These are phyloP conservation scores for Cosmia trapezina DNA, from an alignment of 2,888 invertebrate species.

Conservation along the genomic window DNA sequence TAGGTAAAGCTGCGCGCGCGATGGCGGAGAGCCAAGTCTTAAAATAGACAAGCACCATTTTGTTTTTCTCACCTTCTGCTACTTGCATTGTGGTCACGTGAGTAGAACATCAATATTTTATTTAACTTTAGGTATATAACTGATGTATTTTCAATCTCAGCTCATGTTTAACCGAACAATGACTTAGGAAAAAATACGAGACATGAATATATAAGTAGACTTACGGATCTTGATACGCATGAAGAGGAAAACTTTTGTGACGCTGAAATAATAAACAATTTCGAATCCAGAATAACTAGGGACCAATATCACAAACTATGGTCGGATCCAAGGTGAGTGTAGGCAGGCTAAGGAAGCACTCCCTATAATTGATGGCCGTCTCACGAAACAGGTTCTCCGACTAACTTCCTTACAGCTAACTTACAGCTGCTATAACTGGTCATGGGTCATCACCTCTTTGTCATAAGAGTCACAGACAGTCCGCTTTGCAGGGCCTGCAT, in stretches of 20 bases:
- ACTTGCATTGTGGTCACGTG: constrained; percentile 84
- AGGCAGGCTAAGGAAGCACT: no score
- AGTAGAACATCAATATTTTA: constrained; percentile 63
- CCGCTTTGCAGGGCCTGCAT: no score
- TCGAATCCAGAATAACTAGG: constrained; percentile 4
- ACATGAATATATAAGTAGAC: constrained; percentile 35
- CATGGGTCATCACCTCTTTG: no score
- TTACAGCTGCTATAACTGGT: no score
- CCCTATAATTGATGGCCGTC: no score
- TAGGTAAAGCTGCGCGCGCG: constrained; percentile 78
- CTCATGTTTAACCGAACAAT: constrained; percentile 49
- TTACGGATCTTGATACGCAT: constrained; percentile 31
- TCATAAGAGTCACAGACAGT: no score
- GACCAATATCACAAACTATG: no score
- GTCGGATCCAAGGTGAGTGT: no score
- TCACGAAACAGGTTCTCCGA: no score
- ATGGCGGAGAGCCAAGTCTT: constrained; percentile 83
- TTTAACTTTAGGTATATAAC: constrained; percentile 60
- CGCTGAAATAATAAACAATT: constrained; percentile 20
- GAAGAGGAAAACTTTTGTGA: constrained; percentile 16
- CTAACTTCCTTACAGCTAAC: no score
- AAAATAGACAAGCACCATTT: constrained; percentile 81
- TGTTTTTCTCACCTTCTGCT: constrained; percentile 83
- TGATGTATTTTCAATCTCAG: constrained; percentile 49
- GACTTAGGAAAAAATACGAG: constrained; percentile 44